Base-by-base conservation (phyloP, 1,140 invertebrate species). In the Brachionus calyciflorus region DNA sequence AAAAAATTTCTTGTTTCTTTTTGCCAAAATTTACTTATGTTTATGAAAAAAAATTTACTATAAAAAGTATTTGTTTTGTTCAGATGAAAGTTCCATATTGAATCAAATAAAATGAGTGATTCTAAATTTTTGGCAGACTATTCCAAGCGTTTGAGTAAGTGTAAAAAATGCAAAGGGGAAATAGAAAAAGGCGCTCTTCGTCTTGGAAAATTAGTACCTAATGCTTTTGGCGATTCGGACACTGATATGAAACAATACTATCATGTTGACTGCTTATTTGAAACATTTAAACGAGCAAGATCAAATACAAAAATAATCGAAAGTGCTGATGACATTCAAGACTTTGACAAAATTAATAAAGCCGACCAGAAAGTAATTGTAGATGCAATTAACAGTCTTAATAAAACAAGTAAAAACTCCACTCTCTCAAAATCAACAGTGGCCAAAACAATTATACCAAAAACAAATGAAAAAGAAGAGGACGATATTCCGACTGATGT, bases 201-300 rank as follows among this genome's bases (percentile, higher is more conserved):
- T 70, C 86, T 93, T 19, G 91, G 89, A 0, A 87, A 93, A 86
- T 80, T 92, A 24, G 88, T 89, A 3, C 80, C 89, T 0, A 93
- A 91, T 85, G 91, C 90, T 1, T 94, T 93, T 82, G 40, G 49
- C 28, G 86, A 87, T 53, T 83, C 82, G 37, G 90, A 90, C n/a
- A 90, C 90, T 6, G 90, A 90, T 79, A 92, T 93, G 91, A 94
- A 93, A 82, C 88, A 88, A 69, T 95, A 91, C 91, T 88, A 90
- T 82, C 92, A 94, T 82, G 82, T 91, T 0, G 82, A 86, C 53
- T 95, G 92, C 81, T 83, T 94, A 1, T 92, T 93, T 85, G 90
- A 91, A 76, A 88, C 88, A 0, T 91, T 94, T 78, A 84, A 89
- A 21, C 89, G 89, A 80, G 92, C 93, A 79, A 84, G 91, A 75